Base-by-base conservation (phyloP, 2,888 invertebrate genomes). In the Gymnocheta viridis region DNA sequence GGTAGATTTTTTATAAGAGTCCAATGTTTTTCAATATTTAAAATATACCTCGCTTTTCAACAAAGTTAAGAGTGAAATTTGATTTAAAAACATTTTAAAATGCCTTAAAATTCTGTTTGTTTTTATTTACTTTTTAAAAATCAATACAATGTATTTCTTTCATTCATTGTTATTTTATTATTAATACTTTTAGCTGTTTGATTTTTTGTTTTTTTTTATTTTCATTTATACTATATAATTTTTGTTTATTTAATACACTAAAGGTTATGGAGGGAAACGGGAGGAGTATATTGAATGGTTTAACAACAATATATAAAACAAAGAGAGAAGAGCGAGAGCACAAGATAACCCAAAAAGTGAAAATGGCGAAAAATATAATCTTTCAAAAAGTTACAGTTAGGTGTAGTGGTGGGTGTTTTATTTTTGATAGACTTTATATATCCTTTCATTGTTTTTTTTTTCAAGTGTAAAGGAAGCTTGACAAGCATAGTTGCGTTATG, bases 251-350 rank as follows among this genome's bases (percentile, higher is more conserved):
- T 64, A 77, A 56, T 81, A 80, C 66, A 77, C 81, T 84, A 81
- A 72, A 54, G 54, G 58, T 77, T 79, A 81, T 84, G 82, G 85
- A 85, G 78, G 82, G 85, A 85, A 78, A 74, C 73, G 85, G 85
- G 82, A 60, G 56, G 66, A 64, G 41, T 81, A 32, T 66, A 60
- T 67, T 60, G 67, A 60, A 80, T 35, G 47, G 74, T 54, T 22
- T 67, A 24, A 58, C 66, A 73, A 66, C 64, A 73, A 73, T 67
- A 56, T 58, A 41, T 38, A 35, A 60, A 67, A 60, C 9, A 32
- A 35, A 51, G 5, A 24, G 27, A 56, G 10, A 44, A 27, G n/a
- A 62, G 12, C 14, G 19, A 27, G 60, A 32, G 27, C 17, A 1
- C 19, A 56, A 66, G 17, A 66, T 29, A 66, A 66, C 17, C 17